Evolutionary conservation across 2,113 vertebrate species (phyloP), one percentile per base, ranked within the genome.

Genomic region (Festucalex cinctus): DNA sequence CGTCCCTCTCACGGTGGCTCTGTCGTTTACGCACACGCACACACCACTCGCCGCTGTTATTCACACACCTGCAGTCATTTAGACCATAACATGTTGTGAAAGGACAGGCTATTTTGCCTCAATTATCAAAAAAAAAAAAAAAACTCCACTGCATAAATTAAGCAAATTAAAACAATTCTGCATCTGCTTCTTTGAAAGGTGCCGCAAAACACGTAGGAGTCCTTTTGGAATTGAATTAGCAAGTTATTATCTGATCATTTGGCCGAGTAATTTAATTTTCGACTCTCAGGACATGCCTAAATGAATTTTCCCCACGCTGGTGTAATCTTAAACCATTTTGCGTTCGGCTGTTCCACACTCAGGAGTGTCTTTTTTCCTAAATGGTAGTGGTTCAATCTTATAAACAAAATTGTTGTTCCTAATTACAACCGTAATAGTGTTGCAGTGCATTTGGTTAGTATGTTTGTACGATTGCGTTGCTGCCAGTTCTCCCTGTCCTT

Each of bases 41-140:
- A 9, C 58, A 6, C 20, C n/a, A 41, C 37, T 85, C n/a, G 5
- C 59, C n/a, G 5, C 36, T 86, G 69, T 78, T 83, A 80, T 70
- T 84, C 79, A 83, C 70, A 80, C 71, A 82, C 79, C 81, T 83
- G 73, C 82, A 80, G 69, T 84, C 78, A 76, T 69, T 65, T 13
- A 4, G 59, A 78, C 76, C 72, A 73, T 64, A 59, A 24, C 26
- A 32, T 72, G 64, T 8, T 44, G 53, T 5, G 48, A 64, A 78
- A 24, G 9, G 65, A 70, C 65, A 62, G 53, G 60, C 60, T 28
- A 41, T 68, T 74, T 62, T 62, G 1, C 60, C n/a, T 62, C 37
- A 41, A 24, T 62, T 24, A 62, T 24, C n/a, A 62, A 62, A 61
- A 16, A 24, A 39, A 39, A 16, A 22, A 24, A 61, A 39, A 1